Base-by-base conservation (phyloP, 2,888 invertebrate species). In the Eupithecia pulchellata region DNA sequence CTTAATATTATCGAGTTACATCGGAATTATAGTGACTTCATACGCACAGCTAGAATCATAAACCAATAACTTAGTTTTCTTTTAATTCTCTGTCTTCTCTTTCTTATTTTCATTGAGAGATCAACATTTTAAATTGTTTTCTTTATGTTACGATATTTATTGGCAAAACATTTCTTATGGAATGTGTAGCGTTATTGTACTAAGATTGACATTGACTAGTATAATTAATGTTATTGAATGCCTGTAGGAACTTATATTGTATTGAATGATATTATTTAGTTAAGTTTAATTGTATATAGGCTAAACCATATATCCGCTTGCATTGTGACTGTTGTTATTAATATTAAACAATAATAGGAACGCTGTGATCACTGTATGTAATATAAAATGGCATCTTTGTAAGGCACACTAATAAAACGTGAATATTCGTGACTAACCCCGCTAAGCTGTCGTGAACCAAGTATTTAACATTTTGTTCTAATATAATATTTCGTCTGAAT, bases 271-370 rank as follows among this genome's bases (percentile, higher is more conserved):
- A 78, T 79, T 83, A 80, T 79, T 84, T 83, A 82, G 81, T 76
- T 82, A 82, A 85, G 81, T 81, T 84, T 83, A 86, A 84, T 87
- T 93, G 93, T 93, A 93, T 82, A 93, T 92, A 93, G 87, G 89
- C 91, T 90, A 89, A 90, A 90, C 92, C 88, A 9, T 61, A 61
- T 34, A 61, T 34, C 61, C 89, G 93, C 92, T 91, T 91, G 93
- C 92, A 92, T 92, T 91, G 92, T 93, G 91, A 93, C 91, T 91
- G 91, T 90, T 91, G 90, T 92, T 90, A 91, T 91, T 92, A 91
- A 91, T 90, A 87, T 47, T 47, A 9, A 47, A 47, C 84, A 78
- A 79, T 71, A 71, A 71, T 78, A 72, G 81, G 87, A 88, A 86
- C 83, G 82, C 86, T 87, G 83, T 85, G 81, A 87, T 83, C 87